phyloP scores from a whole-genome alignment of 2,888 invertebrate genomes.

The Eupithecia dodoneata region DNA sequence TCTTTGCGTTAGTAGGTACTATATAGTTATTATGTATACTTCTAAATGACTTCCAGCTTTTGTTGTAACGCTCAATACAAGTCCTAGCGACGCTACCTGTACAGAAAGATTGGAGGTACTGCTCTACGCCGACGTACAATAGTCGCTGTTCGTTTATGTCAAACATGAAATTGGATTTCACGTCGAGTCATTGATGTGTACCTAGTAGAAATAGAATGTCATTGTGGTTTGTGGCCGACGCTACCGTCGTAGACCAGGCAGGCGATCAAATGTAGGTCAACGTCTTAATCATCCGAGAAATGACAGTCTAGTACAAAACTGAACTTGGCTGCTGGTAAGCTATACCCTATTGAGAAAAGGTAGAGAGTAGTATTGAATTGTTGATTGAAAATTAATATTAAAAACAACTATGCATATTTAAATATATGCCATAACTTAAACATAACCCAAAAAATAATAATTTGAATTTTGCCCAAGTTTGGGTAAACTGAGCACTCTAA shows the following conservation, averaged over 20 bases:
- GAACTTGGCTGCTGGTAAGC: neutral
- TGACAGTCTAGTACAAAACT: neutral
- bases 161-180: slow-evolving; percentile 64
- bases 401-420: neutral
- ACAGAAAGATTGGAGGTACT: neutral
- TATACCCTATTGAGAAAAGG: neutral
- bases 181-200: neutral
- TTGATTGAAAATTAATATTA: neutral
- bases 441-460: too few species aligned
- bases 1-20: too few species aligned
- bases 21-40: too few species aligned
- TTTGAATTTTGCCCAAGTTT: too few species aligned
- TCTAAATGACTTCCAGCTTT: neutral
- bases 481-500: too few species aligned
- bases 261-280: neutral
- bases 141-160: slow-evolving; percentile 44
- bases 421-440: too few species aligned
- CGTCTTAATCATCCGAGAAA: neutral
- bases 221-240: neutral
- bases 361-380: neutral
- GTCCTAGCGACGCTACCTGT: neutral
- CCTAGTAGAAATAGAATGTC: neutral
- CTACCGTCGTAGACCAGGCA: neutral
- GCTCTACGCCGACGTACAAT: neutral
- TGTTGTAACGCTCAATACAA: neutral